Percentiles rank a stretch among this genome's conserved stretches.
phyloP scores from a whole-genome alignment of 2,113 vertebrate genomes.

The Grallaria varia region DNA sequence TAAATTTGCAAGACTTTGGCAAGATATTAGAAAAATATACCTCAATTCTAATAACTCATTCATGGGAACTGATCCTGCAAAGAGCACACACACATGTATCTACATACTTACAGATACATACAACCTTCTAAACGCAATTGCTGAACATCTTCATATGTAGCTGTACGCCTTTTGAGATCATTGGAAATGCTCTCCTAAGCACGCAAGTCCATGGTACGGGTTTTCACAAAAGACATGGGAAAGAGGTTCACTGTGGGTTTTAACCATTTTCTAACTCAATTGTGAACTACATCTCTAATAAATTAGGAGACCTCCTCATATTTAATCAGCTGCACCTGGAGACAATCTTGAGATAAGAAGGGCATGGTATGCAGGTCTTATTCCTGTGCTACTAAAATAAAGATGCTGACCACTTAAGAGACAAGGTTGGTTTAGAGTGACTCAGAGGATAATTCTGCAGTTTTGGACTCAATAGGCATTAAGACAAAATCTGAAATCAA shows the following conservation, averaged over 20 bases:
- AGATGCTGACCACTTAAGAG: not conserved
- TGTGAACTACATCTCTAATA: not conserved
- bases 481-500: not conserved
- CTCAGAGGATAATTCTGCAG: not conserved
- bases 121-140: not conserved
- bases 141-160: not conserved
- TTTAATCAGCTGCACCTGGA: not conserved
- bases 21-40: conserved; percentile 46
- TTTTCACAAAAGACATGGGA: not conserved
- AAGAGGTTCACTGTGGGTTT: not conserved
- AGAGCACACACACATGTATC: not conserved
- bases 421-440: not conserved
- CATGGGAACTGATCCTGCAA: not conserved
- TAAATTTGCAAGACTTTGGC: not conserved
- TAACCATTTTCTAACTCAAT: not conserved
- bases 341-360: not conserved
- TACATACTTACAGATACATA: not conserved
- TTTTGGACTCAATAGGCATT: not conserved
- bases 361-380: not conserved
- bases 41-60: not conserved
- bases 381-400: not conserved
- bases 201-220: not conserved
- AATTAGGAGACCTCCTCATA: not conserved
- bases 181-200: not conserved
- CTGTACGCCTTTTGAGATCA: not conserved